Evolutionary conservation across 2,888 invertebrate species (phyloP).

Genomic region (Lamellibrachia satsuma): DNA sequence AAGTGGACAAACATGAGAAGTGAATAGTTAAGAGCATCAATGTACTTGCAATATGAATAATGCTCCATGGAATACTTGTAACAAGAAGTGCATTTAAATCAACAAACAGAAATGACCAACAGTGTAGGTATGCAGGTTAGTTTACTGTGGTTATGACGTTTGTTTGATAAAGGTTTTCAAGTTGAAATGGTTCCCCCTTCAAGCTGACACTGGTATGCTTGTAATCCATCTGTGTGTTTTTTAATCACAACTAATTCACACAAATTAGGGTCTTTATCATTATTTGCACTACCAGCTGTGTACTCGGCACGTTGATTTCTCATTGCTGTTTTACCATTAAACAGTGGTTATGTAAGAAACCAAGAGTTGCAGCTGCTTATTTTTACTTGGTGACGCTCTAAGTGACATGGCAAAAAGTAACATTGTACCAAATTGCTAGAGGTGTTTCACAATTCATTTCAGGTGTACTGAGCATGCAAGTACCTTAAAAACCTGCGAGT

Average conservation of each 20-base stretch:
- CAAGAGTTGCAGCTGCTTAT: conserved; percentile 8
- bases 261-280: background rate
- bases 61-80: background rate
- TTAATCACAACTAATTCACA: background rate
- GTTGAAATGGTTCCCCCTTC: background rate
- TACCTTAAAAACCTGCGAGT: too few species aligned
- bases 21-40: background rate
- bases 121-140: background rate
- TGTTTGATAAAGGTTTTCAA: background rate
- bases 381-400: background rate
- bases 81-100: background rate
- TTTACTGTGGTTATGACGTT: background rate
- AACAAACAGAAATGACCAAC: background rate
- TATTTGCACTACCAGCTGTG: background rate
- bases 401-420: background rate
- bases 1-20: background rate
- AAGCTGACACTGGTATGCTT: background rate
- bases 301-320: background rate
- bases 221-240: background rate
- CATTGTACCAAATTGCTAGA: background rate
- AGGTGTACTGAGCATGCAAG: too few species aligned
- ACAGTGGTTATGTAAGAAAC: background rate
- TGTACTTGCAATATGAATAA: background rate
- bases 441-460: background rate
- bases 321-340: background rate